Percentiles rank a stretch among this genome's conserved stretches.
phyloP scores from a whole-genome alignment of 2,113 vertebrate genomes.

The Xenopus tropicalis region UCB_Xtro_10.0 CM004450.2:83955501-83956000 shows the following conservation, averaged over 20 bases:
- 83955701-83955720: slow-evolving; percentile 16
- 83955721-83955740: background rate
- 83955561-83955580: slow-evolving; percentile 15
- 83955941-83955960: too few relatives aligned
- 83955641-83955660: background rate
- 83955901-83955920: too few relatives aligned
- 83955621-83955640: slow-evolving; percentile 9
- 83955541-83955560: slow-evolving; percentile 21
- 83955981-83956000: too few relatives aligned
- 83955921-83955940: too few relatives aligned
- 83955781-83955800: background rate
- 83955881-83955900: too few relatives aligned
- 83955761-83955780: background rate
- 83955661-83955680: slow-evolving; percentile 8
- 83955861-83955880: too few relatives aligned
- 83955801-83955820: background rate
- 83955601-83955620: too few relatives aligned
- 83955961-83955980: too few relatives aligned
- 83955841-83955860: background rate
- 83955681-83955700: slow-evolving; percentile 1
- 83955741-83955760: background rate
- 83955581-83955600: slow-evolving; percentile 8
- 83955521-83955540: background rate
- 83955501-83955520: background rate
- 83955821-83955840: background rate